A percentile compares a stretch with the other conserved stretches of the same genome.
These are phyloP conservation scores for Limanda limanda DNA, from an alignment of 2,113 vertebrate genomes.

Conservation along the genomic window DNA sequence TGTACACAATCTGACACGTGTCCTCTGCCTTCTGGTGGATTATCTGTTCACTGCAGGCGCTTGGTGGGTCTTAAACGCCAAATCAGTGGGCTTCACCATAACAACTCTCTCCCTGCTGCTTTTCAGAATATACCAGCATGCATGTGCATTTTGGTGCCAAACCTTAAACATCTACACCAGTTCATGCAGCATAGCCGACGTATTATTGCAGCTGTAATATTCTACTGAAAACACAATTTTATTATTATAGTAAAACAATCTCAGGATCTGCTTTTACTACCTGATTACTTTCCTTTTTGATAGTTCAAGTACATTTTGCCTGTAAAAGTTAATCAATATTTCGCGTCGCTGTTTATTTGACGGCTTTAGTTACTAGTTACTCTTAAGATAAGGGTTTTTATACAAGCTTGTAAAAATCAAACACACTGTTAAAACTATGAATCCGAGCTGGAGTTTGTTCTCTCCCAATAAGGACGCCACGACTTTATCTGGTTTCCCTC, in stretches of 20 bases:
- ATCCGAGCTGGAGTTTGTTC: background rate
- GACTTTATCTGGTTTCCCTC: background rate
- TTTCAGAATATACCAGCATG: background rate
- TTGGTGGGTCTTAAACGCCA: background rate
- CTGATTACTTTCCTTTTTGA: background rate
- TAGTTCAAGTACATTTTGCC: background rate
- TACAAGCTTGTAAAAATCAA: background rate
- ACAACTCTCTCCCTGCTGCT: background rate
- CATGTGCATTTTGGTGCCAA: background rate
- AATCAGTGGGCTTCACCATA: background rate
- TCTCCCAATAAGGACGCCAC: background rate
- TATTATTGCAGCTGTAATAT: background rate
- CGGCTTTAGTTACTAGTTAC: background rate
- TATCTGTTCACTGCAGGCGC: background rate
- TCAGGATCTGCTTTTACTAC: no score
- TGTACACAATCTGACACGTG: background rate
- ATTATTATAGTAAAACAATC: background rate
- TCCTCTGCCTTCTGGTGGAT: background rate
- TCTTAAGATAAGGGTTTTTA: background rate
- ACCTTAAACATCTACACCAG: background rate
- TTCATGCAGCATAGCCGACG: background rate
- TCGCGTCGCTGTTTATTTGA: background rate
- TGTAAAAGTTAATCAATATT: background rate
- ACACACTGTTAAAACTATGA: background rate
- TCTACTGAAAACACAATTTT: background rate